These are phyloP conservation scores for Takifugu bimaculatus DNA, from an alignment of 2,113 vertebrate species.

Conservation along the genomic window DNA sequence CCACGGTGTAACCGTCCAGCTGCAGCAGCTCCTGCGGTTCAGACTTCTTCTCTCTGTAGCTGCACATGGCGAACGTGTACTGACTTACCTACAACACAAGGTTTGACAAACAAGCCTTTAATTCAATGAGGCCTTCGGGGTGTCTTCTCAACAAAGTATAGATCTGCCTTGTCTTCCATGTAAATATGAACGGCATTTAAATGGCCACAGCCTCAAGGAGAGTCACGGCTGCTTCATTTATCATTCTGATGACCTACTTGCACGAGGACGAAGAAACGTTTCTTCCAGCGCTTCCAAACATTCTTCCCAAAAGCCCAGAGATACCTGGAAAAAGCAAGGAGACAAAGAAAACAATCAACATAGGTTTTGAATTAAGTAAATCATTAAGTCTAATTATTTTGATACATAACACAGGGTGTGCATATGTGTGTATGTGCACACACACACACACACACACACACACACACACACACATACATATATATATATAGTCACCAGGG, in stretches of 20 bases:
- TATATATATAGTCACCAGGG: constrained; percentile 53
- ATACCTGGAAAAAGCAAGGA: constrained; percentile 78
- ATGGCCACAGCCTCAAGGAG: not conserved
- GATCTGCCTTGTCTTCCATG: too few relatives aligned
- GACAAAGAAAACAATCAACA: constrained; percentile 10
- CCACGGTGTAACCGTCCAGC: constrained; percentile 97
- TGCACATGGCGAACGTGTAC: constrained; percentile 99
- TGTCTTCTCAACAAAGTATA: too few relatives aligned
- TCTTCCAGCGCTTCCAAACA: constrained; percentile 99
- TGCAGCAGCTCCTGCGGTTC: constrained; percentile 97
- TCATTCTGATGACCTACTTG: constrained; percentile 78
- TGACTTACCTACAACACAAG: constrained; percentile 86
- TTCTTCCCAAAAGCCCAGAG: constrained; percentile 99
- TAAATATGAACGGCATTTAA: too few relatives aligned
- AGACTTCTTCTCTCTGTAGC: constrained; percentile 98
- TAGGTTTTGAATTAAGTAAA: not conserved
- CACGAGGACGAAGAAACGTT: constrained; percentile 97
- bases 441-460: too few relatives aligned
- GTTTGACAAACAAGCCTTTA: not conserved
- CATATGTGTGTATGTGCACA: too few relatives aligned
- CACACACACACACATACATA: too few relatives aligned
- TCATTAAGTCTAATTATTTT: too few relatives aligned
- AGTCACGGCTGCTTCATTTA: not conserved
- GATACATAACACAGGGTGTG: too few relatives aligned
- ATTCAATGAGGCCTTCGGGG: not conserved